phyloP scores from a whole-genome alignment of 2,113 vertebrate genomes.

The Ranitomeya variabilis region DNA sequence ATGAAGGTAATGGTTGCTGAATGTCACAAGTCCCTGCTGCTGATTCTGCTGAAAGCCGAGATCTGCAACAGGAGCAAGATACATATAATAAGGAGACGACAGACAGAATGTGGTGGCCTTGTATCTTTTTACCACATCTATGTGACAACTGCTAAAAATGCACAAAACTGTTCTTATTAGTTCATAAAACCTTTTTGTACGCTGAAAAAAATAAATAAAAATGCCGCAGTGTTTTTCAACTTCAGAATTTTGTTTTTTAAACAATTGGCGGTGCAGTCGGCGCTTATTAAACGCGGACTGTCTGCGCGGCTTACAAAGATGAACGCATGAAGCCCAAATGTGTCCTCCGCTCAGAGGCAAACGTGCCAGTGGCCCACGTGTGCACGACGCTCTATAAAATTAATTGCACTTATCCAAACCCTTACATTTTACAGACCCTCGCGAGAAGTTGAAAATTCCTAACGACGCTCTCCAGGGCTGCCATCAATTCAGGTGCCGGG shows the following conservation, averaged over 20 bases:
- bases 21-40: no score
- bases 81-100: background rate
- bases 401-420: background rate
- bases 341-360: background rate
- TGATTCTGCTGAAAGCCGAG: no score
- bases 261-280: background rate
- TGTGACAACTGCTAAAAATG: background rate
- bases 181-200: background rate
- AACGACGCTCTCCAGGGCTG: constrained; percentile 19
- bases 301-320: background rate
- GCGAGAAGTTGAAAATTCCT: background rate
- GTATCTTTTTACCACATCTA: background rate
- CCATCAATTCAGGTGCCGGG: constrained; percentile 5
- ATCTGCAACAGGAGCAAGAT: background rate
- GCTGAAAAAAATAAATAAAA: background rate
- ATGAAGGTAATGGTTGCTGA: no score
- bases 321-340: background rate
- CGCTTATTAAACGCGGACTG: background rate
- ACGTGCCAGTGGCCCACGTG: background rate
- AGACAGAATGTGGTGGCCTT: background rate
- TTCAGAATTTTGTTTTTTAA: background rate
- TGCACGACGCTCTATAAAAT: background rate
- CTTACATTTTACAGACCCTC: constrained; percentile 29
- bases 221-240: background rate
- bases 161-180: background rate